Evolutionary conservation across 2,113 vertebrate genomes (phyloP).

Genomic region (Sprattus sprattus): DNA sequence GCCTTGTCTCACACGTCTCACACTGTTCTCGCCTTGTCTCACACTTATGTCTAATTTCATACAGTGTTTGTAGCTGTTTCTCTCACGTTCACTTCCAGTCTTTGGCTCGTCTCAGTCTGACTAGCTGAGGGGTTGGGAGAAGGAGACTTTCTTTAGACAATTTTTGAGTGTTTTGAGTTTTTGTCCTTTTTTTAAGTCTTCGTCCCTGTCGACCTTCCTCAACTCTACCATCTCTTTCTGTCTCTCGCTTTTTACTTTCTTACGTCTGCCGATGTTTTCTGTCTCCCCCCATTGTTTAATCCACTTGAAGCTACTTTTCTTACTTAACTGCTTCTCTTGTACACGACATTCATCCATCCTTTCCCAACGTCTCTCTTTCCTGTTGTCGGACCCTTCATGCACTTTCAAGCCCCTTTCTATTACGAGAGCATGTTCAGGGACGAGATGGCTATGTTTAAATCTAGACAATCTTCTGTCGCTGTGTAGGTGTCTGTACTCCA

Average conservation of each 20-base stretch:
- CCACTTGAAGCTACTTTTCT: too few relatives aligned
- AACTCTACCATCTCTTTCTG: not conserved
- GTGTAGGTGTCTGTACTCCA: constrained; percentile 85
- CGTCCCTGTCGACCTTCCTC: not conserved
- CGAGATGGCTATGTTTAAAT: not conserved
- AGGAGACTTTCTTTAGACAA: not conserved
- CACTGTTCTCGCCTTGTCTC: not conserved
- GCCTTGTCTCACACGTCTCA: not conserved
- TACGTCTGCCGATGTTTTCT: not conserved
- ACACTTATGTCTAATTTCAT: not conserved
- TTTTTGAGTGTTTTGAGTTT: not conserved
- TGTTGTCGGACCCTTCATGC: too few relatives aligned
- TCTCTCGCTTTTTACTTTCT: not conserved
- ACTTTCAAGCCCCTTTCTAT: too few relatives aligned
- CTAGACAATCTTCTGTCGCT: not conserved
- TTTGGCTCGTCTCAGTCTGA: not conserved
- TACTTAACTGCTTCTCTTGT: too few relatives aligned
- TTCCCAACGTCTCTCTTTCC: too few relatives aligned
- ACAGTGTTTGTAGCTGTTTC: not conserved
- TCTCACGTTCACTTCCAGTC: not conserved
- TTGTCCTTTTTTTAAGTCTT: not conserved
- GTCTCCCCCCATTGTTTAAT: too few relatives aligned
- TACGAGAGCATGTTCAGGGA: too few relatives aligned
- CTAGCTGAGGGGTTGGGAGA: not conserved
- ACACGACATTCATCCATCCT: too few relatives aligned